Evolutionary conservation across 2,113 vertebrate genomes (phyloP).

Genomic region (Gila orcuttii): DNA sequence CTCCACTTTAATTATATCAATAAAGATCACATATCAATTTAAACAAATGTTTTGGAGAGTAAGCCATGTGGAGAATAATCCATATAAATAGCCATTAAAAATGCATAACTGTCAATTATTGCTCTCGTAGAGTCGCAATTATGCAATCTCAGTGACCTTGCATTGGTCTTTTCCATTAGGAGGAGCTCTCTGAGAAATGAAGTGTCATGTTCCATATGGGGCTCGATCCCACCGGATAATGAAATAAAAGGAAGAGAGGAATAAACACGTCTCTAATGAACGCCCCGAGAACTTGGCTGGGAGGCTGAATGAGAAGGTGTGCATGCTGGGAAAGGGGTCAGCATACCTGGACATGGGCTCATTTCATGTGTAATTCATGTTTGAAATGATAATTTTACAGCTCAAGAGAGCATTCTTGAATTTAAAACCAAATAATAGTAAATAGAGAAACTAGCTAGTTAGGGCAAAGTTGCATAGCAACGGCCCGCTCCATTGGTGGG

Average conservation of each 20-base stretch:
- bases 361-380: neutral
- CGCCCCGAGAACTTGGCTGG: neutral
- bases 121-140: constrained; percentile 61
- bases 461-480: no score
- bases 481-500: no score
- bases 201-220: constrained; percentile 48
- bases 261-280: constrained; percentile 33
- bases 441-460: neutral
- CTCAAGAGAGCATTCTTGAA: no score
- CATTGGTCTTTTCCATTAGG: constrained; percentile 53
- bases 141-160: constrained; percentile 63
- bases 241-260: constrained; percentile 49
- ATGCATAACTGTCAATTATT: constrained; percentile 68
- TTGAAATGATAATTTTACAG: neutral
- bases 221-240: constrained; percentile 51
- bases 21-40: constrained; percentile 70
- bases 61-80: constrained; percentile 63
- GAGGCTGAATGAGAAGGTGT: constrained; percentile 16
- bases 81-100: constrained; percentile 70
- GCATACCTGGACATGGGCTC: neutral
- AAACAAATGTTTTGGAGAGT: constrained; percentile 56
- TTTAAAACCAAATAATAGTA: no score
- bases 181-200: constrained; percentile 53
- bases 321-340: constrained; percentile 17
- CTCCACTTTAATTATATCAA: constrained; percentile 66